phyloP scores from a whole-genome alignment of 2,888 invertebrate species.

The Catocala nupta region DNA sequence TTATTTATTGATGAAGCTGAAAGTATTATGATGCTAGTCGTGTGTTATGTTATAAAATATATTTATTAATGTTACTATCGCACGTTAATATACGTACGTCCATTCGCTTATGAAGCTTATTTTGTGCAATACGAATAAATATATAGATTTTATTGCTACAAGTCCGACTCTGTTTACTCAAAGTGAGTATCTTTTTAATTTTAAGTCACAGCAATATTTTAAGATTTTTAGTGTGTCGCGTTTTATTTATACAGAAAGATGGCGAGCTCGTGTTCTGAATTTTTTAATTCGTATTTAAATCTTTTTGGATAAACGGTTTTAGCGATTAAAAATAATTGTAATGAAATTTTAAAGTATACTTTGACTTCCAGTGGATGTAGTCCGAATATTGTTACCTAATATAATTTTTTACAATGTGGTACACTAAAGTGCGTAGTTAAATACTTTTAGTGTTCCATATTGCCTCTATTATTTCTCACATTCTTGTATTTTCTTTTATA shows the following conservation, averaged over 20 bases:
- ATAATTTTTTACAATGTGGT: constrained; percentile 16
- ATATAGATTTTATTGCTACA: constrained; percentile 24
- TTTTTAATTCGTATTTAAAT: constrained; percentile 41
- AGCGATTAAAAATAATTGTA: constrained; percentile 22
- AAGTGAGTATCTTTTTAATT: constrained; percentile 37
- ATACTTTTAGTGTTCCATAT: constrained; percentile 1
- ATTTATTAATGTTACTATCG: constrained; percentile 52
- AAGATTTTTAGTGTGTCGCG: constrained; percentile 24
- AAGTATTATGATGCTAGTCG: constrained; percentile 86
- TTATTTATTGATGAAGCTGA: constrained; percentile 58
- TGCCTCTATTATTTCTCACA: constrained; percentile 9
- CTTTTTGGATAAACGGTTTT: constrained; percentile 43
- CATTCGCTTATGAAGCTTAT: constrained; percentile 75
- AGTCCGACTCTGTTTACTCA: constrained; percentile 39
- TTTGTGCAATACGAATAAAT: constrained; percentile 68
- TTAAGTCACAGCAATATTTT: constrained; percentile 37
- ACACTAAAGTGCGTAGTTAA: constrained; percentile 9
- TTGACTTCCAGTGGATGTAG: constrained; percentile 28
- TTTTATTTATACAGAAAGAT: constrained; percentile 23
- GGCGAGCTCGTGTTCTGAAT: constrained; percentile 13
- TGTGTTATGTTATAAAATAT: constrained; percentile 61
- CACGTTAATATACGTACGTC: constrained; percentile 66
- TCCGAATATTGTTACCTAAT: constrained; percentile 16
- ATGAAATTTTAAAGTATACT: constrained; percentile 24
- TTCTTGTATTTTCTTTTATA: constrained; percentile 25